phyloP scores from a whole-genome alignment of 2,888 invertebrate species.

The Melieria crassipennis region DNA sequence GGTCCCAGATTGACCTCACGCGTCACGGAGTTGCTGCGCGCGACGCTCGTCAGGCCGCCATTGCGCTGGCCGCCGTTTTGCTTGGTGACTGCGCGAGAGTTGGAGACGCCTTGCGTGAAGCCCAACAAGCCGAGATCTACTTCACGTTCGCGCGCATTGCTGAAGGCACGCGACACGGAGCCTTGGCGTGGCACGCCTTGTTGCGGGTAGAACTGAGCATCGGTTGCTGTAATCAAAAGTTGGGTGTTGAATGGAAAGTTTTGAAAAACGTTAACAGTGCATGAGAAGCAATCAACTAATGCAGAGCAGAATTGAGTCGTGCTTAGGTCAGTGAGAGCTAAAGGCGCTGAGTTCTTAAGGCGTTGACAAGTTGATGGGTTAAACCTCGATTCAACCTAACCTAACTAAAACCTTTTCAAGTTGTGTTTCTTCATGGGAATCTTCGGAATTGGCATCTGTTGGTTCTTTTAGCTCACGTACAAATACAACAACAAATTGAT shows the following conservation, averaged over 20 bases:
- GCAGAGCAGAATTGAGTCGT: background rate
- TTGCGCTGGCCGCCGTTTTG: slow-evolving; percentile 45
- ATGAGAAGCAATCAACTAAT: too few relatives aligned
- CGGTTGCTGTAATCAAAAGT: background rate
- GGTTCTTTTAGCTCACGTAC: too few relatives aligned
- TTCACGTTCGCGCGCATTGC: slow-evolving; percentile 53
- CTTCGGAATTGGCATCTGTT: too few relatives aligned
- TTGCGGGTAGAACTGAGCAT: slow-evolving; percentile 10
- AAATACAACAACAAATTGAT: too few relatives aligned
- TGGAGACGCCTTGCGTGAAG: slow-evolving; percentile 49
- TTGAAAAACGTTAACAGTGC: background rate
- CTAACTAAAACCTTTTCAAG: too few relatives aligned
- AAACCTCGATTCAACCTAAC: too few relatives aligned
- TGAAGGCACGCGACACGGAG: slow-evolving; percentile 55
- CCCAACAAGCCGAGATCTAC: slow-evolving; percentile 52
- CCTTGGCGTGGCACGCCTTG: slow-evolving; percentile 40
- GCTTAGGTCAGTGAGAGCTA: background rate
- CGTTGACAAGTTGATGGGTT: too few relatives aligned
- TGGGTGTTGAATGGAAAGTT: slow-evolving; percentile 3
- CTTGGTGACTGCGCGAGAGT: slow-evolving; percentile 55
- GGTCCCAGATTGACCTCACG: slow-evolving; percentile 56
- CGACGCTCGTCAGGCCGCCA: slow-evolving; percentile 52
- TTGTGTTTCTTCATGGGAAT: too few relatives aligned
- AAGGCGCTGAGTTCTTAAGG: background rate
- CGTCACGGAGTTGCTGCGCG: slow-evolving; percentile 53